Conservation (phyloP, 2,888 invertebrate species). For the Gari tellinella region DNA sequence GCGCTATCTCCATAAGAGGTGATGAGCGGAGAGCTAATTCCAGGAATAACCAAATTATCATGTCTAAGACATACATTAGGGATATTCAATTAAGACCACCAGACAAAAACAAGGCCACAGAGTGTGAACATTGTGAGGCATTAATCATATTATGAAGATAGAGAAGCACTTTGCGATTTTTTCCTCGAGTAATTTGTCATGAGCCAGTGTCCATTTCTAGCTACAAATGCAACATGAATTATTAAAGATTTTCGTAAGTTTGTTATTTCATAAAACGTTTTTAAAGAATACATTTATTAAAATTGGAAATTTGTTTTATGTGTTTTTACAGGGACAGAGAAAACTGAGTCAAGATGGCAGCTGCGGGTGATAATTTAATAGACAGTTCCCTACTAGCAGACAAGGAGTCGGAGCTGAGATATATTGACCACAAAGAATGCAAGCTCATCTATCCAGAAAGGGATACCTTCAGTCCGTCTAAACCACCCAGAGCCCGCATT, state of each 20-base stretch:
- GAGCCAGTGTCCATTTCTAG: conserved; percentile 4
- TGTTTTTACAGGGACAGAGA: too few species aligned
- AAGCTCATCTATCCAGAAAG: conserved; percentile 40
- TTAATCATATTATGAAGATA: conserved; percentile 4
- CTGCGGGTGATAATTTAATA: too few species aligned
- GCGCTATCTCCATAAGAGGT: conserved; percentile 10
- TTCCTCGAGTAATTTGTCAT: not conserved
- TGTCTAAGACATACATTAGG: conserved; percentile 53
- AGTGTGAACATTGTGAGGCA: conserved; percentile 1
- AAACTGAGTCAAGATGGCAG: too few species aligned
- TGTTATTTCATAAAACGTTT: not conserved
- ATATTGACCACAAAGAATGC: conserved; percentile 37
- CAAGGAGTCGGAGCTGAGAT: too few species aligned
- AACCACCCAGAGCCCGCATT: conserved; percentile 5
- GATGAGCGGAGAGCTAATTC: conserved; percentile 40
- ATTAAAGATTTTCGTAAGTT: not conserved
- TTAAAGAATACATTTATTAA: too few species aligned
- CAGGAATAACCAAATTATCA: conserved; percentile 53
- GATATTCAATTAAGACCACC: conserved; percentile 44
- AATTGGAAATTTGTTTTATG: too few species aligned
- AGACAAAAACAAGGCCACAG: conserved; percentile 28
- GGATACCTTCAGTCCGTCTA: conserved; percentile 49
- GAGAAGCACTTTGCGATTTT: conserved; percentile 1
- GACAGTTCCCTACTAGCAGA: too few species aligned
- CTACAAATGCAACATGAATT: not conserved